Evolutionary conservation across 2,888 invertebrate species (phyloP).

Genomic region (Cephalotes varians): DNA sequence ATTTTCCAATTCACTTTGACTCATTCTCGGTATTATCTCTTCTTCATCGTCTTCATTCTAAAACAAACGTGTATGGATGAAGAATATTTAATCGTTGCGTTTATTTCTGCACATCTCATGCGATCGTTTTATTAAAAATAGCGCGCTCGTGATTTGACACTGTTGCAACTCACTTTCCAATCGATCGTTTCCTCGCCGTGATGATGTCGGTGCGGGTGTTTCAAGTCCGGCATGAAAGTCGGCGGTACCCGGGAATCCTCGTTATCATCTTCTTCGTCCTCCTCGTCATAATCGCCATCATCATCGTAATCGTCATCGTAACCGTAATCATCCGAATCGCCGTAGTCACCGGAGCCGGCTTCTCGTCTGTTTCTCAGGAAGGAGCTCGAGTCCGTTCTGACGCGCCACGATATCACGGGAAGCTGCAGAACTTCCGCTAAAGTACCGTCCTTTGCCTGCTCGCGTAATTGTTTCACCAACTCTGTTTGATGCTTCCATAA

Average conservation of each 20-base stretch:
- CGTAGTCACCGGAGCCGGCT: conserved; percentile 83
- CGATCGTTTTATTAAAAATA: not conserved
- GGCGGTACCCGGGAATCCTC: conserved; percentile 80
- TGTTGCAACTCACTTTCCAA: conserved; percentile 61
- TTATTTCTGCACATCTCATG: not conserved
- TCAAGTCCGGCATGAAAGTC: conserved; percentile 69
- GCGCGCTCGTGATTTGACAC: not conserved
- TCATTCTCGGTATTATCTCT: conserved; percentile 74
- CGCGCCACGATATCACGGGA: conserved; percentile 91
- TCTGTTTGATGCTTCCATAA: conserved; percentile 90
- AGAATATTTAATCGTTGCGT: not conserved
- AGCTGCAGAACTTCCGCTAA: conserved; percentile 90
- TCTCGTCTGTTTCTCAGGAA: conserved; percentile 82
- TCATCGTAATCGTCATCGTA: conserved; percentile 81
- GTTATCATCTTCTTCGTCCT: conserved; percentile 78
- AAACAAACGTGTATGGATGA: conserved; percentile 9
- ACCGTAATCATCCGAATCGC: conserved; percentile 79
- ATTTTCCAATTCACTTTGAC: conserved; percentile 70
- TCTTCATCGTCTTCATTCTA: conserved; percentile 76
- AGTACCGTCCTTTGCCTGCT: conserved; percentile 91
- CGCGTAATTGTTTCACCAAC: conserved; percentile 90
- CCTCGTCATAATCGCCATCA: conserved; percentile 79
- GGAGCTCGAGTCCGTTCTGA: conserved; percentile 81
- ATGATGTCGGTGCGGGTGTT: conserved; percentile 85
- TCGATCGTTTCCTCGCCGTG: conserved; percentile 83